Evolutionary conservation across 2,888 invertebrate species (phyloP), one percentile per base, ranked within the genome.

Genomic region (Athrips mouffetella): DNA sequence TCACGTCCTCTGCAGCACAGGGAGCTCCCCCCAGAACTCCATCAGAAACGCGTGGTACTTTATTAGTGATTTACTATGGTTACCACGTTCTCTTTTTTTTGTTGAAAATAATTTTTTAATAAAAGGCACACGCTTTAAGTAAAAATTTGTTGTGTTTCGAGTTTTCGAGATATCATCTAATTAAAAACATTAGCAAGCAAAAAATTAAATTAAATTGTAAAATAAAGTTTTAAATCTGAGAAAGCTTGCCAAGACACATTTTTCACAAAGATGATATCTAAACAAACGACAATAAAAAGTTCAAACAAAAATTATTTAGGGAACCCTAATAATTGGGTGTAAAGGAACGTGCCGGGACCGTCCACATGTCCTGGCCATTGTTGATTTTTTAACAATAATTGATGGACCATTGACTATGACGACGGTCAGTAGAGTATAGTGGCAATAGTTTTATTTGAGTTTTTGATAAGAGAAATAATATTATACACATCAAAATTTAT

Each of bases 331-430:
- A 63, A 59, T 53, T n/a, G n/a, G 27, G 27, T 10, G 50, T 51
- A 48, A 56, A 51, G 50, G 48, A 59, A 60, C 59, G 63, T 64
- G 60, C 58, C 15, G 23, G 48, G 60, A 53, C 68, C 64, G 72
- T 75, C 76, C 76, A 70, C 70, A 70, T 73, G 69, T 67, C 64
- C 69, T 59, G 60, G 48, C 58, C 54, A 61, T 66, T 73, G 65
- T 74, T 70, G 59, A 60, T 59, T 73, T 75, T 65, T 62, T 65
- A 59, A 61, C 67, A 72, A 68, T 72, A 68, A 68, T 72, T 62
- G 66, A 71, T 74, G 67, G 73, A 59, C 59, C 62, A 54, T 69
- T 70, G 59, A 70, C 67, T 54, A 57, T 50, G 52, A 56, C 63
- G 69, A 59, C 64, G 75, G 79, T 74, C 78, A 79, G 67, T 68